Conservation (phyloP, 2,888 invertebrate genomes). For the Saturnia pavonia region DNA sequence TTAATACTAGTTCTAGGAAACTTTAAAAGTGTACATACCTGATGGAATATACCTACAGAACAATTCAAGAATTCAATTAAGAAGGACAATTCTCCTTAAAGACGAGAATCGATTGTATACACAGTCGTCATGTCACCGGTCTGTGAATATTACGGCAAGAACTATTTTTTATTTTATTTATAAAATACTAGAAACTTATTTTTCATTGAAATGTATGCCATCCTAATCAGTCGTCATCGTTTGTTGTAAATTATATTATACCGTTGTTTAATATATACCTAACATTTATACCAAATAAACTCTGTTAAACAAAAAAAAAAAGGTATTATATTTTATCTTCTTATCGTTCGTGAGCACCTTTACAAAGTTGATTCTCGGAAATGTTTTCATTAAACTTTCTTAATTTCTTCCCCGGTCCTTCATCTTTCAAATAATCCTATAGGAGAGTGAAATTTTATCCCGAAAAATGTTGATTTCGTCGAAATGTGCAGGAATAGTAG, state of each 20-base stretch:
- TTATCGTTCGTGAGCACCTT: conserved; percentile 30
- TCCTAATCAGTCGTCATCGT: not conserved
- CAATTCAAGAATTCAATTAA: no score
- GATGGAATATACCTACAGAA: no score
- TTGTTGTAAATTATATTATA: not conserved
- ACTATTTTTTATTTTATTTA: no score
- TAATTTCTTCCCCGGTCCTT: conserved; percentile 49
- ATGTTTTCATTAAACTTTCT: conserved; percentile 75
- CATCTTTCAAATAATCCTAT: conserved; percentile 34
- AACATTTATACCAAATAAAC: not conserved
- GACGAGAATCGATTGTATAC: no score
- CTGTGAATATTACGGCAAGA: no score
- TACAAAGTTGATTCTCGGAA: conserved; percentile 32
- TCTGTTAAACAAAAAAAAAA: not conserved
- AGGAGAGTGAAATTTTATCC: conserved; percentile 45
- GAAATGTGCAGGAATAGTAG: not conserved
- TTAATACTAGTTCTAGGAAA: no score
- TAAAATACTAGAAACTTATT: no score
- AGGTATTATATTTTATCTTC: not conserved
- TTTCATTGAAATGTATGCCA: not conserved
- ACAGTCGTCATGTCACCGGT: no score
- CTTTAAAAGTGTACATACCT: no score
- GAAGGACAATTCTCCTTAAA: no score
- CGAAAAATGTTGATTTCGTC: conserved; percentile 36
- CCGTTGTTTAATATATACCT: not conserved